These are phyloP conservation scores for Coreius guichenoti DNA, from an alignment of 2,797 vertebrate genomes.

Conservation along the genomic window DNA sequence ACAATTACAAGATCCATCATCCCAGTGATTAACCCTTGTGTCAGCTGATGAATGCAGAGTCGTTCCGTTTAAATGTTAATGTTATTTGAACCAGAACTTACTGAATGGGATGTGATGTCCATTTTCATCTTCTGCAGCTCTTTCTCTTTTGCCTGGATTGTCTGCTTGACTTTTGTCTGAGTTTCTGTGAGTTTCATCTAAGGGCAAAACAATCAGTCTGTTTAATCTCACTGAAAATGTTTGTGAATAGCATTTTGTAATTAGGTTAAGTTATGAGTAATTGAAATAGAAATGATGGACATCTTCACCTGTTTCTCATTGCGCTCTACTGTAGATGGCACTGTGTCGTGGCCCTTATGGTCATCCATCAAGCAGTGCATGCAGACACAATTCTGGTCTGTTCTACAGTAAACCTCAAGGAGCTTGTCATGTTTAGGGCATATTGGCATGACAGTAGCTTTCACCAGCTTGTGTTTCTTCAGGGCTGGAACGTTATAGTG, in stretches of 20 bases:
- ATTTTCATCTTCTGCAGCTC: conserved; percentile 36
- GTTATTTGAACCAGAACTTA: conserved; percentile 28
- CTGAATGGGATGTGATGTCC: neutral
- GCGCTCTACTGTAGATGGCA: conserved; percentile 38
- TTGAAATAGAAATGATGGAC: neutral
- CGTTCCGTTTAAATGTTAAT: neutral
- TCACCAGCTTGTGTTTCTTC: conserved; percentile 51
- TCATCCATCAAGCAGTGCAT: conserved; percentile 52
- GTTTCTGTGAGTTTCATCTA: conserved; percentile 28
- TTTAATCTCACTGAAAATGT: neutral
- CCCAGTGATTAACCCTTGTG: neutral
- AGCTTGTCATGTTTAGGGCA: conserved; percentile 58
- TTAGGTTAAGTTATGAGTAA: neutral
- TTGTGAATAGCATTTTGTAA: neutral
- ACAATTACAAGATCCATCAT: neutral
- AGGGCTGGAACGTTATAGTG: conserved; percentile 52
- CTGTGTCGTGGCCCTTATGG: conserved; percentile 58
- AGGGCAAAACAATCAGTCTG: neutral
- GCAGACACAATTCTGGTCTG: conserved; percentile 57
- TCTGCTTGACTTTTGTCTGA: conserved; percentile 21
- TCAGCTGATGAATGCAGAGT: neutral
- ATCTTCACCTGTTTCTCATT: conserved; percentile 54
- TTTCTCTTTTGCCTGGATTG: conserved; percentile 26
- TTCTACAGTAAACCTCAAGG: conserved; percentile 60
- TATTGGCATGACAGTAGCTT: conserved; percentile 16